A percentile compares a stretch with the other conserved stretches of the same genome.
Conservation (phyloP, 1,140 invertebrate genomes). For the Lepidotrigona ventralis region DNA sequence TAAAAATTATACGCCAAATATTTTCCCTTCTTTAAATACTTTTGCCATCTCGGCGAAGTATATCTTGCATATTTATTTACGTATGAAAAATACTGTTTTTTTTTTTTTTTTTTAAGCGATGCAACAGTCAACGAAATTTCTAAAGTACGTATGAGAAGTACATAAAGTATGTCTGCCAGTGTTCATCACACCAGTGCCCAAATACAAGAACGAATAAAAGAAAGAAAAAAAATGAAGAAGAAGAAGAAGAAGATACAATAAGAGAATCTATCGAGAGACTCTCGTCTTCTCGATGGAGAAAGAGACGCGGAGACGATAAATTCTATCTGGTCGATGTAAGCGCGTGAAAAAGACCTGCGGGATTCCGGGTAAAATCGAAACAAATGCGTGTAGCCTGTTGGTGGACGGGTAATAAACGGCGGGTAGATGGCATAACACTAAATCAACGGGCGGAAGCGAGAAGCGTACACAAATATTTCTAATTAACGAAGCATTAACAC, state of each 20-base stretch:
- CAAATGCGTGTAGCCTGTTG: constrained; percentile 14
- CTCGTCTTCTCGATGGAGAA: neutral
- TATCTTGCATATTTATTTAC: too few relatives aligned
- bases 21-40: too few relatives aligned
- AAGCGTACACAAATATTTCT: constrained; percentile 57
- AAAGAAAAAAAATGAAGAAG: neutral
- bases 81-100: too few relatives aligned
- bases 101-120: too few relatives aligned
- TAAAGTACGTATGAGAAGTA: too few relatives aligned
- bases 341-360: constrained; percentile 18
- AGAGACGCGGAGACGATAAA: neutral
- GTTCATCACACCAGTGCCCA: too few relatives aligned
- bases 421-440: constrained; percentile 42
- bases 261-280: neutral
- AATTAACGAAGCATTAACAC: constrained; percentile 57
- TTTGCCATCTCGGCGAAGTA: too few relatives aligned
- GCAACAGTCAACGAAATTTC: too few relatives aligned
- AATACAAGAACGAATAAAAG: neutral
- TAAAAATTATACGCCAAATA: too few relatives aligned
- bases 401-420: constrained; percentile 51
- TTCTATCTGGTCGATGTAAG: neutral
- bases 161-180: too few relatives aligned
- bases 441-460: constrained; percentile 52
- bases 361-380: constrained; percentile 44
- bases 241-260: too few relatives aligned